These are phyloP conservation scores for Semicossyphus pulcher DNA, from an alignment of 2,113 vertebrate species.

Conservation along the genomic window DNA sequence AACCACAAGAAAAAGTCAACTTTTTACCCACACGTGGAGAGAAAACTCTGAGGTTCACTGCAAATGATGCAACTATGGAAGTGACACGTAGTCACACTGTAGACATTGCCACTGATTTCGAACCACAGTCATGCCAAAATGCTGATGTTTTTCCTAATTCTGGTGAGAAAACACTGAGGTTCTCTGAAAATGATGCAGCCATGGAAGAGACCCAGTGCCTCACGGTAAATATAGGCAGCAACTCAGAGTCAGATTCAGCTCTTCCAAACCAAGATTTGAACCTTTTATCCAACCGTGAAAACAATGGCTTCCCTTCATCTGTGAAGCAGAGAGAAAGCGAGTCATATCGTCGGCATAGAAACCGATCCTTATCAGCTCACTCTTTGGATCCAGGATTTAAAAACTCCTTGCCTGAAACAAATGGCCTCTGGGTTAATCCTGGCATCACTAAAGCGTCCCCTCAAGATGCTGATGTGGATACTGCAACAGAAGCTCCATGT, in stretches of 20 bases:
- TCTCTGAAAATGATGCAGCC: neutral
- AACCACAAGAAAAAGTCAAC: neutral
- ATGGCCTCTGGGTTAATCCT: neutral
- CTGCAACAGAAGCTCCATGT: neutral
- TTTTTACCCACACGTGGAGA: neutral
- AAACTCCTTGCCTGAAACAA: constrained; percentile 40
- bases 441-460: constrained; percentile 5
- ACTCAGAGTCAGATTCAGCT: constrained; percentile 1
- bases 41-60: constrained; percentile 17
- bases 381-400: constrained; percentile 50
- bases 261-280: neutral
- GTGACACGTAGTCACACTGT: constrained; percentile 55
- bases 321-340: constrained; percentile 13
- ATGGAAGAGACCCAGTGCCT: constrained; percentile 42
- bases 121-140: neutral
- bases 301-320: neutral
- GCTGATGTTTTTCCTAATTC: neutral
- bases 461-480: constrained; percentile 1
- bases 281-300: neutral
- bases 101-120: constrained; percentile 63
- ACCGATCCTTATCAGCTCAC: constrained; percentile 59
- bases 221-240: constrained; percentile 24
- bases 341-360: neutral
- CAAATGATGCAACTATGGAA: constrained; percentile 34
- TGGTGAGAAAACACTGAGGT: constrained; percentile 36